Evolutionary conservation across 2,888 invertebrate species (phyloP).

Genomic region (Watsonalla cultraria): DNA sequence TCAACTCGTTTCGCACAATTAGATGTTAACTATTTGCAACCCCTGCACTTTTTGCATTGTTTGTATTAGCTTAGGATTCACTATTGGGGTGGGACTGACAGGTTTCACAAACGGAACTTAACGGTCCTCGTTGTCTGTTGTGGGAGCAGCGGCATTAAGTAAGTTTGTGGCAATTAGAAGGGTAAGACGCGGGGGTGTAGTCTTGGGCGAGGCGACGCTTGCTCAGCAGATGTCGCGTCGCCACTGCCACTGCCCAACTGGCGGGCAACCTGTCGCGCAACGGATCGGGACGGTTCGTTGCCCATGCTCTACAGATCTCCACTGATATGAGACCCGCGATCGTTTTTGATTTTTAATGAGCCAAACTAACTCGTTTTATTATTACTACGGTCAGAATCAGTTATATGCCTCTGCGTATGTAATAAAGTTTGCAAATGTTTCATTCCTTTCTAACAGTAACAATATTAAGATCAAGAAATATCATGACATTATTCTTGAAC

Average conservation of each 20-base stretch:
- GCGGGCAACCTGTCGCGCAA: slow-evolving; percentile 75
- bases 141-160: slow-evolving; percentile 36
- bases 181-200: slow-evolving; percentile 69
- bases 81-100: slow-evolving; percentile 51
- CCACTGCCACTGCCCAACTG: slow-evolving; percentile 44
- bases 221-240: slow-evolving; percentile 62
- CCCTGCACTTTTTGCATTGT: slow-evolving; percentile 63
- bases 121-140: slow-evolving; percentile 70
- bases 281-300: slow-evolving; percentile 70
- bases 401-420: background rate
- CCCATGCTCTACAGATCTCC: slow-evolving; percentile 54
- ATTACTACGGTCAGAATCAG: background rate
- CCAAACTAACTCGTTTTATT: slow-evolving; percentile 6
- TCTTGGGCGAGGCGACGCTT: slow-evolving; percentile 49
- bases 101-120: slow-evolving; percentile 73
- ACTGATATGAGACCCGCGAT: slow-evolving; percentile 55
- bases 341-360: slow-evolving; percentile 61
- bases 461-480: no score
- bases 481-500: slow-evolving; percentile 26
- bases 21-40: slow-evolving; percentile 66
- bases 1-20: slow-evolving; percentile 65
- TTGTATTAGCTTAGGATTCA: slow-evolving; percentile 43
- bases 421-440: slow-evolving; percentile 2
- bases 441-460: slow-evolving; percentile 18
- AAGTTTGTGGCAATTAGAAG: slow-evolving; percentile 57